Base-by-base conservation (phyloP, 2,888 invertebrate genomes). In the Elaeidobius kamerunicus region DNA sequence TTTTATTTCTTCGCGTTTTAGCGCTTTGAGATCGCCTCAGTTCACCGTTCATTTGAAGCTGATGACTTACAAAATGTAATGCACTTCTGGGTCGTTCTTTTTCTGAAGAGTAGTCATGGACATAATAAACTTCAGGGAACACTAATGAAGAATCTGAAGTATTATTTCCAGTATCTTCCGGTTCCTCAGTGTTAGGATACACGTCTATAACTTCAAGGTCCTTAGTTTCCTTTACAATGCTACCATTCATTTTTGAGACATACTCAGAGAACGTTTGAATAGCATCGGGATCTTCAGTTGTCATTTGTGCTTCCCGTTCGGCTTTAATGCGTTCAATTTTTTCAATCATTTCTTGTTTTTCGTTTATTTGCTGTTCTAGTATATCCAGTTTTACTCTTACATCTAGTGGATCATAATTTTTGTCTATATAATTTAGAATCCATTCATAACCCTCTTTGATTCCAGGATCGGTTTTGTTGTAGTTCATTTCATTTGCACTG, bases 391-490 rank as follows among this genome's bases (percentile, higher is more conserved):
- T 78, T 0, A 89, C 86, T 52, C 88, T 76, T 41, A 77, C 65
- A 60, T 85, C 81, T 34, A 88, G 75, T 46, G 76, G 76, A 11
- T 79, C 77, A 67, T 83, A 87, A 58, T 85, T 77, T n/a, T 65
- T 74, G 3, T 80, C 76, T n/a, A 90, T 83, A 55, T 81, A 81
- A 63, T 80, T 80, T 17, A 88, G 69, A 11, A 90, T 73, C 89
- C 90, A 86, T 17, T 76, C 75, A 67, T 86, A 86, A 1, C 85
- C 86, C 63, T 79, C 79, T 54, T 80, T 78, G 6, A 89, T 79
- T 0, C 83, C 83, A 0, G 79, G 77, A 64, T 88, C 87, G 52
- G 84, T 73, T 72, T 81, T 82, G 54, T 82, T 75, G 70, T 79
- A 81, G 2, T 73, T 71, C 43, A 78, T 79, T 45, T 70, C 68